Base-by-base conservation (phyloP, 2,888 invertebrate species). In the Seladonia tumulorum region DNA sequence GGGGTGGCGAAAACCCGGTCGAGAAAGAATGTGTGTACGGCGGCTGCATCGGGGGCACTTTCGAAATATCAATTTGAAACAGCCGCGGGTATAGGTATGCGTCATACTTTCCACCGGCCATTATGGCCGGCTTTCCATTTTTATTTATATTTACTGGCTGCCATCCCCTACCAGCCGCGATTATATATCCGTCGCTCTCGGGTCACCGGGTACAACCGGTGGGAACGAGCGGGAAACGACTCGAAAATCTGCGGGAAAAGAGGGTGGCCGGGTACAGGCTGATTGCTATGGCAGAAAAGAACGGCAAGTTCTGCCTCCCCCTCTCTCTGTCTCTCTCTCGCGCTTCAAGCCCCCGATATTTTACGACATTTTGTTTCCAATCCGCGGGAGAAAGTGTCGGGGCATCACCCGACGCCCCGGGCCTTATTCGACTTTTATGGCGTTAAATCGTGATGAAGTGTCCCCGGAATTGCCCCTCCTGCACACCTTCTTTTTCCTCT, bases 61-160 rank as follows among this genome's bases (percentile, higher is more conserved):
- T 90, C 87, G 90, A 94, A 93, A 93, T 94, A 94, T 94, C 94
- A 94, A 94, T 94, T 94, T 93, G 93, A 92, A 93, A 93, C 93
- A 93, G 91, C 90, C 90, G 79, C 76, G 78, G 86, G 57, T 88
- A 81, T 88, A 91, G 93, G 90, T 93, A 94, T 94, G 93, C 92
- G 92, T 94, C 94, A 94, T 93, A 91, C 94, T 94, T 94, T 94
- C 90, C 93, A 92, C 88, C 92, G 86, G 88, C 93, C 91, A 94
- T 94, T 93, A 94, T 94, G 92, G 93, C 92, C 94, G 92, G 94
- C 94, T 94, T 94, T 94, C 94, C 93, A 94, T 94, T 94, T 94
- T 94, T 94, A 94, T 94, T 94, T 94, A 91, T 93, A 93, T 94
- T 94, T 94, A 93, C 92, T 88, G 90, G 70, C 63, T 35, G 29